Evolutionary conservation across 1,140 invertebrate genomes (phyloP).

Genomic region (Nixonia krombeini): DNA sequence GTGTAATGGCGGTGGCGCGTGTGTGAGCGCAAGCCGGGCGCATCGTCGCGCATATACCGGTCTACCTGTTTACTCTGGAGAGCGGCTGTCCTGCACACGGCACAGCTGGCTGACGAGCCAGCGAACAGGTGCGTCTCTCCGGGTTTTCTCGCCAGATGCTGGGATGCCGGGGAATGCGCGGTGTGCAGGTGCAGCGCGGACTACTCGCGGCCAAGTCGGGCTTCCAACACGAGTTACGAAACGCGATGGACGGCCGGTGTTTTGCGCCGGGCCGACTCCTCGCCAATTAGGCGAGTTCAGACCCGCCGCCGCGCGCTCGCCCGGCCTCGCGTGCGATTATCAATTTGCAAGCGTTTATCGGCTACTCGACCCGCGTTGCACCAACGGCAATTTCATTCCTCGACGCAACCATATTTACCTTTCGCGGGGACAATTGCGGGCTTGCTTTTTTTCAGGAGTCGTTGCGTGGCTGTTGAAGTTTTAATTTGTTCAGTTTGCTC

Average conservation of each 20-base stretch:
- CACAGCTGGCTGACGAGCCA: constrained; percentile 46
- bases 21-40: constrained; percentile 21
- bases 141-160: constrained; percentile 46
- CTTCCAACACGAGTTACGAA: constrained; percentile 33
- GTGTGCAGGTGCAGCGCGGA: constrained; percentile 42
- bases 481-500: no score
- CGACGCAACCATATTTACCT: no score
- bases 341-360: no score
- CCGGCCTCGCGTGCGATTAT: neutral
- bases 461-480: no score
- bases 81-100: no score
- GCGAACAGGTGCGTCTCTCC: constrained; percentile 47
- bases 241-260: constrained; percentile 19
- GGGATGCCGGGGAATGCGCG: constrained; percentile 39
- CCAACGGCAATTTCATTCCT: no score
- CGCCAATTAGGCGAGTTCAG: neutral
- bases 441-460: no score
- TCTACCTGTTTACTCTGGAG: constrained; percentile 43
- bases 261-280: neutral
- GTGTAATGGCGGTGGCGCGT: no score
- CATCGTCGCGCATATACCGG: constrained; percentile 38
- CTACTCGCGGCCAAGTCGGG: no score
- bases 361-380: no score
- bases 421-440: no score
- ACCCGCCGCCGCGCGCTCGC: no score